Conservation (phyloP, 2,113 vertebrate species). For the Daboia siamensis region DNA sequence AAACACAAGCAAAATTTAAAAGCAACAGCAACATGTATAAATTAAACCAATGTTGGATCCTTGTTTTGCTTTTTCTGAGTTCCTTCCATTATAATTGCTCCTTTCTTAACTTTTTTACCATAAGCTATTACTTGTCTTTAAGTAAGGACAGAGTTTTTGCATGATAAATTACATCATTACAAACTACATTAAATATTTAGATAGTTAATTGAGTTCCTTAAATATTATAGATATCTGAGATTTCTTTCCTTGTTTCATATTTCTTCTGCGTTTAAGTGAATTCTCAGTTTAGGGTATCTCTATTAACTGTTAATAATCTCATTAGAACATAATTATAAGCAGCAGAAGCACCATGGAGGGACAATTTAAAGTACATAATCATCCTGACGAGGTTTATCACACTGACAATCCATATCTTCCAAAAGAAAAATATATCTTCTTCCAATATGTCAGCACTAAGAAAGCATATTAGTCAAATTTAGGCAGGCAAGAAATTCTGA, state of each 20-base stretch:
- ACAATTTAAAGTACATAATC: background rate
- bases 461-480: background rate
- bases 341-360: background rate
- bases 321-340: background rate
- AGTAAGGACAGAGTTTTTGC: background rate
- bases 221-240: background rate
- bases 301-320: background rate
- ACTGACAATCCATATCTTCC: background rate
- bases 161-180: background rate
- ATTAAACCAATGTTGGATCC: background rate
- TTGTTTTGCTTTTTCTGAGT: background rate
- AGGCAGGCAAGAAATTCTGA: background rate
- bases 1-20: background rate
- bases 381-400: background rate
- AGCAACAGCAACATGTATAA: background rate
- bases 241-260: background rate
- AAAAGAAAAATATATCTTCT: background rate
- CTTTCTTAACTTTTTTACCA: background rate
- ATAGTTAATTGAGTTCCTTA: background rate
- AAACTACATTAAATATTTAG: background rate
- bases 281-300: background rate
- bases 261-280: background rate
- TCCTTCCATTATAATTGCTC: background rate
- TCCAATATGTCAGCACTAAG: background rate
- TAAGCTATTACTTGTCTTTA: background rate